Conservation (phyloP, 1,140 invertebrate species). For the Cotesia chilonis region DNA sequence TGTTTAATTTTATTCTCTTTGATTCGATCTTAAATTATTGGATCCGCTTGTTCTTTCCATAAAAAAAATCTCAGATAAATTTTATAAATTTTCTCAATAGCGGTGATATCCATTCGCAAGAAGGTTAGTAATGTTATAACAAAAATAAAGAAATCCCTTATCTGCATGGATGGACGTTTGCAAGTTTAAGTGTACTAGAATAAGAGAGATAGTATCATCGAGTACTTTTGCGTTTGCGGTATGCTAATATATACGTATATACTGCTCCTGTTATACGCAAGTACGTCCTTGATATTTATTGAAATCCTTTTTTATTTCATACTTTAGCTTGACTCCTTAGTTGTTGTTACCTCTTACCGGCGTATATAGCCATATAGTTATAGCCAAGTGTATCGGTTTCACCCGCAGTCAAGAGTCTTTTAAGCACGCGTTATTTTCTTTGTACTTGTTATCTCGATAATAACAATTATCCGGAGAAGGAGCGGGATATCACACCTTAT, state of each 20-base stretch:
- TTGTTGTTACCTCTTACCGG: conserved; percentile 40
- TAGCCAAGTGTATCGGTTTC: conserved; percentile 31
- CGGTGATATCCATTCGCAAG: too few species aligned
- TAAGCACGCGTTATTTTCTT: background rate
- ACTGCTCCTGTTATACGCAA: conserved; percentile 44
- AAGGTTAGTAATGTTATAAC: too few species aligned
- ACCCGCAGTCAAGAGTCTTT: conserved; percentile 18
- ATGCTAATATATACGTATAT: conserved; percentile 27
- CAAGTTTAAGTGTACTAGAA: too few species aligned
- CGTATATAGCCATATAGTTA: conserved; percentile 5
- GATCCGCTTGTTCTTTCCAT: too few species aligned
- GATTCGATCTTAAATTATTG: too few species aligned
- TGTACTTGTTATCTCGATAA: conserved; percentile 45
- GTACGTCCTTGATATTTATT: conserved; percentile 44
- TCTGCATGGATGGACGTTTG: too few species aligned
- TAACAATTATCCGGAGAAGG: conserved; percentile 45
- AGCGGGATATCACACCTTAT: conserved; percentile 42
- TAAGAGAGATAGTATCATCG: too few species aligned
- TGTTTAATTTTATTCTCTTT: too few species aligned
- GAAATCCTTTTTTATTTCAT: conserved; percentile 41
- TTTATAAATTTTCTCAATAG: too few species aligned
- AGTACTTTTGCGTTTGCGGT: conserved; percentile 5
- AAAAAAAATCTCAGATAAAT: too few species aligned
- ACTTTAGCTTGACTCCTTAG: conserved; percentile 35
- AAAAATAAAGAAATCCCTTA: too few species aligned